Evolutionary conservation across 2,888 invertebrate species (phyloP), one percentile per base, ranked within the genome.

Genomic region (Hemicrepidius hirtus): DNA sequence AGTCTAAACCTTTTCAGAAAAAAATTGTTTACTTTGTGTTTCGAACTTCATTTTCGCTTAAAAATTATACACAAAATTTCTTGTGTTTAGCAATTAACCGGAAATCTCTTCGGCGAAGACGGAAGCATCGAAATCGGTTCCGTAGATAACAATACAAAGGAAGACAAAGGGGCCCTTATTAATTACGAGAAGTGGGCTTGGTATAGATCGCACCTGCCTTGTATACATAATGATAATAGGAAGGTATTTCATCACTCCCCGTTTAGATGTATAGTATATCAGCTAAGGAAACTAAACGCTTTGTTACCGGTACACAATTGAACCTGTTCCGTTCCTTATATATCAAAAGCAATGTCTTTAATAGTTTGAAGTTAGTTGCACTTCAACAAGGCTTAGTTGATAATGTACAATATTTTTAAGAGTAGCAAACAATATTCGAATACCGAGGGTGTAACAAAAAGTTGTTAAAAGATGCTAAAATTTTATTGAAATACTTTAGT

Each of bases 221-320:
- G 53, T 53, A 53, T 53, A 53, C 53, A 53, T 28, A 53, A 53
- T 28, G 53, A 53, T 53, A 53, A 53, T 53, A 32, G 53, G 53
- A 32, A 53, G 53, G 53, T 28, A 53, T 53, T 53, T 53, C 53
- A 53, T 53, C 53, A 53, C 32, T 28, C 5, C n/a, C 5, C 13
- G 49, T 53, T n/a, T 28, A 53, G 49, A 49, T 10, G 49, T 53
- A 16, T 32, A 24, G 16, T 16, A n/a, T 53, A 12, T 28, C 53
- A 16, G 53, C 53, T 53, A 28, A 53, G 53, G 28, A 53, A 32
- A 49, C 49, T 49, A 13, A 53, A 53, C 53, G 53, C 28, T 53
- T 53, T 50, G 50, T 18, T 46, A 16, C 6, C 46, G 18, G 46
- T 46, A 21, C 10, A 49, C 49, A 53, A 28, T 32, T 18, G 18